Evolutionary conservation across 1,140 invertebrate genomes (phyloP).

Genomic region (Trichoplusia ni): DNA sequence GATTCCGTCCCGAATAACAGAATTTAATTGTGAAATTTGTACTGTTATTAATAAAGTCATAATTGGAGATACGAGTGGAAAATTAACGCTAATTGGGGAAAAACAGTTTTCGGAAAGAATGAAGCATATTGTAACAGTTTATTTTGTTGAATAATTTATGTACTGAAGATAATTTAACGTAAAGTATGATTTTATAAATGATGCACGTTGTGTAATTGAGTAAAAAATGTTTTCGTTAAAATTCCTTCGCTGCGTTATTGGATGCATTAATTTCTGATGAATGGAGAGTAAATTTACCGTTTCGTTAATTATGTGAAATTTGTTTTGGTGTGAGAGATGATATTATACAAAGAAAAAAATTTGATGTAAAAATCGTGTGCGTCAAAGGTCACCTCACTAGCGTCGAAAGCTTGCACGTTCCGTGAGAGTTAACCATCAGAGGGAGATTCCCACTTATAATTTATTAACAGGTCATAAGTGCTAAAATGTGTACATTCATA

Average conservation of each 20-base stretch:
- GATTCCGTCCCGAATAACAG: slow-evolving; percentile 3
- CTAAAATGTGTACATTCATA: slow-evolving; percentile 79
- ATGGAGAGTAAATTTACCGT: too few relatives aligned
- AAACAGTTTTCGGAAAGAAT: slow-evolving; percentile 38
- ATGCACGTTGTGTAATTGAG: too few relatives aligned
- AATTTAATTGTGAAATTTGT: slow-evolving; percentile 1
- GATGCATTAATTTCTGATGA: too few relatives aligned
- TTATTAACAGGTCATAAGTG: slow-evolving; percentile 80
- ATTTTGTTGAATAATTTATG: slow-evolving; percentile 2
- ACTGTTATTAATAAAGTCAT: slow-evolving; percentile 3
- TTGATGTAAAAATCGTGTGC: neutral
- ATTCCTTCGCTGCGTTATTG: too few relatives aligned
- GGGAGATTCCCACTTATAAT: slow-evolving; percentile 69
- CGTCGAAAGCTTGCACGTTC: slow-evolving; percentile 30
- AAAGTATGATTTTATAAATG: too few relatives aligned
- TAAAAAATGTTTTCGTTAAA: too few relatives aligned
- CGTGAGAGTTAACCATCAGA: slow-evolving; percentile 61
- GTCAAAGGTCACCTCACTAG: slow-evolving; percentile 1
- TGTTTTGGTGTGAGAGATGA: too few relatives aligned
- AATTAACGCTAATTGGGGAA: slow-evolving; percentile 37
- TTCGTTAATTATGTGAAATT: too few relatives aligned
- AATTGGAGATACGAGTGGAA: neutral
- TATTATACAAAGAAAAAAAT: too few relatives aligned
- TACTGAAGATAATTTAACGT: neutral
- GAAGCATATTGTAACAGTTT: neutral